Conservation (phyloP, 2,888 invertebrate species). For the Lydus trimaculatus region DNA sequence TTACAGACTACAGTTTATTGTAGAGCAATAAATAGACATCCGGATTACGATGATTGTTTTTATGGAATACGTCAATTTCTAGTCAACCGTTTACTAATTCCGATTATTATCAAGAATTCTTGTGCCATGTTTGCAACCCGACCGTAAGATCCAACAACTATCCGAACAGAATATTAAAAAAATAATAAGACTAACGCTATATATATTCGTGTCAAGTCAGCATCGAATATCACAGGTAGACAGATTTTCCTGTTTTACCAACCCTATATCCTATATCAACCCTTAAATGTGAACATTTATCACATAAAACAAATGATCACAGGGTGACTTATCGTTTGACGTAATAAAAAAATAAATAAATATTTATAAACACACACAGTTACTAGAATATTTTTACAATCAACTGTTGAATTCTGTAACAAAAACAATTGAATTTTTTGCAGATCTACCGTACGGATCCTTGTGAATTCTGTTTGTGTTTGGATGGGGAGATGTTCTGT, state of each 20-base stretch:
- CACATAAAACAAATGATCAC: background rate
- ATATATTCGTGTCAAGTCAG: constrained; percentile 1
- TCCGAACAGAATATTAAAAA: constrained; percentile 93
- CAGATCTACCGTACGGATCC: constrained; percentile 68
- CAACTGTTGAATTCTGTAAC: no score
- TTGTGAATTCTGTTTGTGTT: constrained; percentile 70
- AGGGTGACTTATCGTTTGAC: no score
- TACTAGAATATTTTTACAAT: background rate
- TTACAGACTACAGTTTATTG: no score
- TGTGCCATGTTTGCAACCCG: no score
- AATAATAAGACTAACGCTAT: constrained; percentile 25
- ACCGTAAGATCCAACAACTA: constrained; percentile 65
- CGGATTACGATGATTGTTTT: no score
- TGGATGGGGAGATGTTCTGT: constrained; percentile 72
- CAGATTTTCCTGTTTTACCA: background rate
- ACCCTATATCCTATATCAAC: background rate
- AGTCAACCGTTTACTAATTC: no score
- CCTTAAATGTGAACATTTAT: background rate
- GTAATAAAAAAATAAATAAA: no score
- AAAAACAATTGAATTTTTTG: no score
- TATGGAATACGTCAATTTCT: no score
- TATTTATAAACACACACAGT: background rate
- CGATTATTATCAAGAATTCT: no score
- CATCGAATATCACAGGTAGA: background rate
- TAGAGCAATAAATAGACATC: no score